phyloP scores from a whole-genome alignment of 2,888 invertebrate species.

The Pammene fasciana region DNA sequence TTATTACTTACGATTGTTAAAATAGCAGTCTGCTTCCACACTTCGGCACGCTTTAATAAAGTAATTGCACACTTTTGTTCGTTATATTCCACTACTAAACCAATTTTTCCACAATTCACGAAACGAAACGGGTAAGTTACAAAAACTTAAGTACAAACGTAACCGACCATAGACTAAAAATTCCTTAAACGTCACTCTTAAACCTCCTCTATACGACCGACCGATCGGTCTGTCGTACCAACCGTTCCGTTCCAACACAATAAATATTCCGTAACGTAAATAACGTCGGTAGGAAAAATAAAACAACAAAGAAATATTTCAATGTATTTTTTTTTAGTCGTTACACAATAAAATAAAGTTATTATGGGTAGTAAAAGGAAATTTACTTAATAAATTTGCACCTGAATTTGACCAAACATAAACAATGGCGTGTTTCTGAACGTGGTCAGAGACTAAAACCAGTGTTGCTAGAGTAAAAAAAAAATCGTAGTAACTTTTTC shows the following conservation, averaged over 20 bases:
- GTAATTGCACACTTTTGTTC: neutral
- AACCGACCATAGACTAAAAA: neutral
- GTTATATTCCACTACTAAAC: neutral
- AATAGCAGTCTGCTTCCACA: neutral
- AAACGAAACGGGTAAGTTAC: too few relatives aligned
- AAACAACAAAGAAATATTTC: neutral
- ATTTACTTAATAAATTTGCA: too few relatives aligned
- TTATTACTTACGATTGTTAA: neutral
- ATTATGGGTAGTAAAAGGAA: too few relatives aligned
- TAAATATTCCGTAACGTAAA: neutral
- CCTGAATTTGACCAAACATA: too few relatives aligned
- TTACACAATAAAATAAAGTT: too few relatives aligned
- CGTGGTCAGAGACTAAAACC: neutral
- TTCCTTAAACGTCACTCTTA: slow-evolving; percentile 1
- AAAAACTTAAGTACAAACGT: too few relatives aligned
- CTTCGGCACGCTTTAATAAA: neutral
- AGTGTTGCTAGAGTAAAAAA: neutral
- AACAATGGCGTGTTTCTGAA: neutral
- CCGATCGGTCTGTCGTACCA: neutral
- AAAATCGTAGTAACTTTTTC: neutral
- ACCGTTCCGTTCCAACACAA: neutral
- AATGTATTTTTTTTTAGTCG: neutral
- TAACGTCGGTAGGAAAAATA: neutral
- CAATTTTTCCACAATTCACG: neutral
- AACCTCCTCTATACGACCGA: neutral